Evolutionary conservation across 2,113 vertebrate species (phyloP).

Genomic region (Planiliza haematocheilus): DNA sequence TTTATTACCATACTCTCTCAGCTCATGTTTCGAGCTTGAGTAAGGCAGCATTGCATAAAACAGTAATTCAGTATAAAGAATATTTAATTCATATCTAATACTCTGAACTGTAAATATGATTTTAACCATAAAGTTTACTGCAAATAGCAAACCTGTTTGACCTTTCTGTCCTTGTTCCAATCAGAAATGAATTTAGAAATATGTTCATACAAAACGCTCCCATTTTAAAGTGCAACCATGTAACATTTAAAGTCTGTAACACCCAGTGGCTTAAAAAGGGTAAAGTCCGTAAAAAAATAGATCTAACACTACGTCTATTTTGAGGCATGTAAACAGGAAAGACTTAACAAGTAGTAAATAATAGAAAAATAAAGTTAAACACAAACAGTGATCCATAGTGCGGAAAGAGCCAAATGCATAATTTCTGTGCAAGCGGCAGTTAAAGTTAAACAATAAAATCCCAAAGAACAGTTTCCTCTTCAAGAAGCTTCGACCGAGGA

Average conservation of each 20-base stretch:
- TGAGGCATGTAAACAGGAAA: not conserved
- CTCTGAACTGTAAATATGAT: too few relatives aligned
- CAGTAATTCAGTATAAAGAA: not conserved
- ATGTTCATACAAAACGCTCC: not conserved
- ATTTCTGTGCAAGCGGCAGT: conserved; percentile 18
- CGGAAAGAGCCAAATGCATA: not conserved
- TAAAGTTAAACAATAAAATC: not conserved
- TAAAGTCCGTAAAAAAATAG: not conserved
- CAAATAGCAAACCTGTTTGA: conserved; percentile 2
- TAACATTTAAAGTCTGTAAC: not conserved
- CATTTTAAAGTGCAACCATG: conserved; percentile 18
- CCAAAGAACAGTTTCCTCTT: not conserved
- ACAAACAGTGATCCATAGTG: not conserved
- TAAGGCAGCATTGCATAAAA: not conserved
- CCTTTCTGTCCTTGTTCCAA: not conserved
- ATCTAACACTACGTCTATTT: not conserved
- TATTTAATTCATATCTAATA: too few relatives aligned
- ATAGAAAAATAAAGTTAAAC: conserved; percentile 12
- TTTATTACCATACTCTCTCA: not conserved
- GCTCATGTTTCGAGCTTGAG: too few relatives aligned
- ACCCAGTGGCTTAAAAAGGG: not conserved
- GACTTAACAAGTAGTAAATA: not conserved
- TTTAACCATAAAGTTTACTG: not conserved
- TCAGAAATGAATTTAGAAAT: not conserved
- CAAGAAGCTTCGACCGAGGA: conserved; percentile 13